Percentiles rank a stretch among this genome's conserved stretches.
Conservation (phyloP, 2,797 vertebrate genomes). For the Labeo calbasu region DNA sequence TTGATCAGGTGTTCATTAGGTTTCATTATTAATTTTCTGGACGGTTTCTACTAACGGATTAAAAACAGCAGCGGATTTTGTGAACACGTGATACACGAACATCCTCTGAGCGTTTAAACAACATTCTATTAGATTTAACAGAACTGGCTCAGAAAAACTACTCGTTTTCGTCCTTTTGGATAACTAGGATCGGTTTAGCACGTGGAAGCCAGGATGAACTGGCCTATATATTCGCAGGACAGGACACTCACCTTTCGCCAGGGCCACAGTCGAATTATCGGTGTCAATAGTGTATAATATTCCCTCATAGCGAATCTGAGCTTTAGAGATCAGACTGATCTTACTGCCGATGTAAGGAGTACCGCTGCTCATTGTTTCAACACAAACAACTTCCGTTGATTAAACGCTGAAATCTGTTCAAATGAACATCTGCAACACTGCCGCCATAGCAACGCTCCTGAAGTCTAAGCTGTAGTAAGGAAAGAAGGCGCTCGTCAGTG, state of each 20-base stretch:
- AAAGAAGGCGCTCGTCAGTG: fast-evolving
- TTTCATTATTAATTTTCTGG: background rate
- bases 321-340: conserved; percentile 92
- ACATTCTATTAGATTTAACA: background rate
- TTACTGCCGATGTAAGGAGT: conserved; percentile 89
- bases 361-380: conserved; percentile 79
- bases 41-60: background rate
- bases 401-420: background rate
- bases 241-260: conserved; percentile 84
- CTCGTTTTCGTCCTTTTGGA: background rate
- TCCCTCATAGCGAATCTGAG: conserved; percentile 94
- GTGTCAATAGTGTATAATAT: conserved; percentile 95
- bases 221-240: background rate
- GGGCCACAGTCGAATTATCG: conserved; percentile 88
- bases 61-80: background rate
- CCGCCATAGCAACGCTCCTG: background rate
- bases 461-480: background rate
- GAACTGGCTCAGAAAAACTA: background rate
- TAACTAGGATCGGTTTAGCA: no score
- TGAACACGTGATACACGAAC: background rate
- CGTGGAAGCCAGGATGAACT: background rate
- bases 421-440: background rate
- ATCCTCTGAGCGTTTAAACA: no score
- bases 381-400: background rate
- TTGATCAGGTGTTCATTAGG: background rate